Base-by-base conservation (phyloP, 2,888 invertebrate species). In the Drosophila nr. fundita region DNA sequence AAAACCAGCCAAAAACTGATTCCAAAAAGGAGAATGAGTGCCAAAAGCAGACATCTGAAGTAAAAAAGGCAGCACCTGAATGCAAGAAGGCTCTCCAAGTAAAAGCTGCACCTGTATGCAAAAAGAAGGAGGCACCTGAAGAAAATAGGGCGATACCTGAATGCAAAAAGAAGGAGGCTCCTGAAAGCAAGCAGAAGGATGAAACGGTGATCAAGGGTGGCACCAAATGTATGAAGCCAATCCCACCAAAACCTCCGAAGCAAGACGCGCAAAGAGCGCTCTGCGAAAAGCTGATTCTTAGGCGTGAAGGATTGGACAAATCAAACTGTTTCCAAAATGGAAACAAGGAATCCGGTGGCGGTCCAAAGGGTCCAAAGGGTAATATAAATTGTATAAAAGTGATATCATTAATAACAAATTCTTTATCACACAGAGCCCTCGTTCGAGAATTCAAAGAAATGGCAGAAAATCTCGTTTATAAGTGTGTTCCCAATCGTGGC, bases 391-490 rank as follows among this genome's bases (percentile, higher is more conserved):
- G 4, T 45, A 15, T 24, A 24, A 55, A 18, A 11, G 15, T 18
- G 2, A n/a, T 15, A 57, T 34, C 6, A 8, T n/a, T 27, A 40
- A 6, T 32, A 8, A n/a, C 21, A 42, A 7, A 7, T 27, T n/a
- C 11, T 13, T 18, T n/a, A 57, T 21, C 18, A 11, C 29, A 4
- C 38, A 76, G 77, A 18, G 13, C 21, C 68, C 6, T 15, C 38
- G 3, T 13, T 18, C 15, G 13, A 57, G 15, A n/a, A 67, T 3
- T 27, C 77, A 3, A 64, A 38, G 0, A 29, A 24, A 8, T 83
- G 85, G 85, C 48, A 27, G 11, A 85, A 24, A 18, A 66, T 79
- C 10, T 50, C 83, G 0, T 11, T 80, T 1, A 58, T 55, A 38
- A 64, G 65, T 11, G 74, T 58, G 0, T 13, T 83, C n/a, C 83